Evolutionary conservation across 2,888 invertebrate species (phyloP).

Genomic region (Cantharis lateralis): DNA sequence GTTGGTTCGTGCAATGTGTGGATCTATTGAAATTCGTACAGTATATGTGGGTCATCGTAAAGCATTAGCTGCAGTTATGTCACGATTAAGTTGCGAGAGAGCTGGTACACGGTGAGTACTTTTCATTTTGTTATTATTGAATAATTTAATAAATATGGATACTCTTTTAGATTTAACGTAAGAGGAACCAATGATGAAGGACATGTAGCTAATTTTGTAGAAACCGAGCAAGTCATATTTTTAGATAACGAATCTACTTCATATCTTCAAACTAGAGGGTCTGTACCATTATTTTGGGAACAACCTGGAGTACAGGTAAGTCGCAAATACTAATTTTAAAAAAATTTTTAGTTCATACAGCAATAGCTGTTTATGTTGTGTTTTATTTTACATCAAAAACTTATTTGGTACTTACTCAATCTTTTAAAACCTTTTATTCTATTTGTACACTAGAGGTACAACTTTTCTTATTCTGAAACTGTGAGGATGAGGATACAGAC

Average conservation of each 20-base stretch:
- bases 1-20: constrained; percentile 96
- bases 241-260: constrained; percentile 90
- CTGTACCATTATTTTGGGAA: constrained; percentile 98
- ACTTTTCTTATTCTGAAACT: too few relatives aligned
- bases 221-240: constrained; percentile 97
- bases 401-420: too few relatives aligned
- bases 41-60: constrained; percentile 97
- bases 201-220: constrained; percentile 99
- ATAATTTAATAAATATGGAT: neutral
- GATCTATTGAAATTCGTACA: constrained; percentile 95
- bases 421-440: too few relatives aligned
- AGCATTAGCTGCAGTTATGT: constrained; percentile 93
- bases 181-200: constrained; percentile 99
- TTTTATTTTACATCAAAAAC: too few relatives aligned
- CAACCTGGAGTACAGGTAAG: constrained; percentile 91
- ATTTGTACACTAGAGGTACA: too few relatives aligned
- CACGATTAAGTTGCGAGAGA: constrained; percentile 94
- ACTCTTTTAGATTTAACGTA: constrained; percentile 83
- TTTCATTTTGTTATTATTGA: constrained; percentile 21
- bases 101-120: constrained; percentile 81
- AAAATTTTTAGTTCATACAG: neutral
- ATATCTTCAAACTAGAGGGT: constrained; percentile 91
- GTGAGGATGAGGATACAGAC: too few relatives aligned
- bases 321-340: neutral
- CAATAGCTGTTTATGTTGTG: too few relatives aligned